A percentile compares a stretch with the other conserved stretches of the same genome.
Conservation (phyloP, 1,140 invertebrate genomes). For the Drosophila orosa region DNA sequence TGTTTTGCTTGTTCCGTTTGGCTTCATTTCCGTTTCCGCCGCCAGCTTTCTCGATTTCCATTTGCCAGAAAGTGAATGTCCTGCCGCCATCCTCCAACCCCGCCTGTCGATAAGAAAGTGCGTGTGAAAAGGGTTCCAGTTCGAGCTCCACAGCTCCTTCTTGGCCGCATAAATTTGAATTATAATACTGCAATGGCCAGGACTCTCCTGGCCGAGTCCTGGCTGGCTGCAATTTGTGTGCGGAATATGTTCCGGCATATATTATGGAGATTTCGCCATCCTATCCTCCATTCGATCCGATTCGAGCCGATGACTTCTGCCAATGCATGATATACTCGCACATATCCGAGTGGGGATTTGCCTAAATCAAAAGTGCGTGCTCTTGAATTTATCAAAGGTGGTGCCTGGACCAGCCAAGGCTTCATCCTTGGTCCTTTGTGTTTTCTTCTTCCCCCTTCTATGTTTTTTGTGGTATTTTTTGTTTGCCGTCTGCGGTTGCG, state of each 20-base stretch:
- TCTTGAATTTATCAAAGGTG: constrained; percentile 82
- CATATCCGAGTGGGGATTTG: constrained; percentile 78
- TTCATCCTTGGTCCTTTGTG: constrained; percentile 10
- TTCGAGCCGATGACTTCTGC: constrained; percentile 50
- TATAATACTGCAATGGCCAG: constrained; percentile 74
- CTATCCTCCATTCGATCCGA: constrained; percentile 13
- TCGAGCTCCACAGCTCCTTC: constrained; percentile 12
- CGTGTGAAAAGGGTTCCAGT: constrained; percentile 75
- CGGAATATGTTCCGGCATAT: constrained; percentile 83
- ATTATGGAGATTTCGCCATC: constrained; percentile 80
- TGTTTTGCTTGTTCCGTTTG: constrained; percentile 82
- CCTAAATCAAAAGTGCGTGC: constrained; percentile 82
- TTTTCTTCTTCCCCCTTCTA: constrained; percentile 1
- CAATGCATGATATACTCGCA: constrained; percentile 62
- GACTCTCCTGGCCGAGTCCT: constrained; percentile 20
- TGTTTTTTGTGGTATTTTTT: constrained; percentile 25
- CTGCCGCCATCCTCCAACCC: constrained; percentile 14
- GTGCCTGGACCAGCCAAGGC: constrained; percentile 30
- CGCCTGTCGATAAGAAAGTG: constrained; percentile 79
- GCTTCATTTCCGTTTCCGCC: constrained; percentile 76
- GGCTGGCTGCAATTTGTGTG: constrained; percentile 80
- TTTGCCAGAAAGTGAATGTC: constrained; percentile 53
- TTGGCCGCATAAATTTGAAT: constrained; percentile 80
- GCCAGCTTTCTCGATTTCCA: constrained; percentile 39
- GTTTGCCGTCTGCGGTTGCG: constrained; percentile 71